Evolutionary conservation across 2,888 invertebrate species (phyloP), one percentile per base, ranked within the genome.

Genomic region (Antitype chi): DNA sequence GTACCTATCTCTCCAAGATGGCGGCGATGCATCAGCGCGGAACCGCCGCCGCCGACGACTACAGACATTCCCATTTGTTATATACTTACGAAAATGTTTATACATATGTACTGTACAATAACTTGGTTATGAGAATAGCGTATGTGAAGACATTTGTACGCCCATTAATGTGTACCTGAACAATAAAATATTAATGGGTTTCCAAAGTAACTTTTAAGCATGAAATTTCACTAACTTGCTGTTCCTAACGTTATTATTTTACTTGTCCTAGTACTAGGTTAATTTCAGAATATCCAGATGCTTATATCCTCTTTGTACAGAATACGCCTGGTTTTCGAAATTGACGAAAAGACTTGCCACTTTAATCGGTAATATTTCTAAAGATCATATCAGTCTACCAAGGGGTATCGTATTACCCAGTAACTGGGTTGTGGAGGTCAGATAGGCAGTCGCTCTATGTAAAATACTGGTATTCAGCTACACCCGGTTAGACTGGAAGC

Each of bases 11-110:
- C 15, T 70, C n/a, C 92, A 94, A 94, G 93, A 94, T 94, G 93
- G 94, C 94, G 93, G 90, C 89, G 90, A 64, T 85, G 93, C 93
- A 91, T 90, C 90, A 92, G 92, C 91, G 95, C 90, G 91, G 90
- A 92, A 91, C 92, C 86, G 82, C 64, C 86, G 82, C 64, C 88
- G 88, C 85, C 86, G 87, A 82, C 85, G 85, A 84, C 80, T 85
- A 86, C 87, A 87, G 87, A 86, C 88, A 84, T 85, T 68, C 85
- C 80, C 78, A 82, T 78, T 76, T 70, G 62, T 78, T 80, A 78
- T 76, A 77, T 85, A 89, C 79, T 70, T 81, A 87, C 49, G 13
- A 66, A 75, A 47, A 72, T 69, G 53, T 59, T 28, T 52, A 55
- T 73, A 80, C 28, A 43, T 72, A 84, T 53, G 15, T 78, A 53